Base-by-base conservation (phyloP, 1,140 invertebrate species). In the Nymphalis io region DNA sequence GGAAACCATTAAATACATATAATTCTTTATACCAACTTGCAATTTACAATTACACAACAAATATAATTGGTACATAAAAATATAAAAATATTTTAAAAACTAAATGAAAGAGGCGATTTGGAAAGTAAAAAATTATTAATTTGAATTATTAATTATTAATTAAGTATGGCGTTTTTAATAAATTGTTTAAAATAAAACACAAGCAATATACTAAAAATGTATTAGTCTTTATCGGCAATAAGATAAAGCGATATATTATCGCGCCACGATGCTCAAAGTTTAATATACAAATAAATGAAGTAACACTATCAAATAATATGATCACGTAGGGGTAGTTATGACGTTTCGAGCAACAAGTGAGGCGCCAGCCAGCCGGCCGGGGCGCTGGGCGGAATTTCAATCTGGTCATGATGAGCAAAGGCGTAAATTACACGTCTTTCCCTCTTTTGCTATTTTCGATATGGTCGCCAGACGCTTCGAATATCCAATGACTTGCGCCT, bases 321-420 rank as follows among this genome's bases (percentile, higher is more conserved):
- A 75, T 87, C 85, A 88, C 82, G 86, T 85, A 75, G 59, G 79
- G 82, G 81, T 78, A 79, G 84, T 88, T 90, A 87, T 85, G 81
- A 86, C 82, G 83, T 87, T 87, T 82, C 75, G 78, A 71, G 85
- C 86, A 90, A 89, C 87, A 89, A 88, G 88, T 87, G 74, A 76
- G 72, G 86, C 86, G 88, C 83, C 88, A 76, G 77, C 65, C 78
- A 74, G 85, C 72, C 84, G 85, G 67, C 85, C 78, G 81, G 74
- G 81, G 79, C 72, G 76, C 72, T 75, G 75, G 78, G 75, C 80
- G 82, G 85, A 88, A 89, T 89, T 87, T 85, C 83, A 89, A 89
- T 88, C 83, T 87, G 82, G 78, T 70, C 75, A 73, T 85, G 87
- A 88, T 87, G 87, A 81, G 83, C 79, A 75, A 78, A 87, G 80